A percentile compares a stretch with the other conserved stretches of the same genome.
phyloP scores from a whole-genome alignment of 1,140 invertebrate genomes.

The Ylistrum balloti region DNA sequence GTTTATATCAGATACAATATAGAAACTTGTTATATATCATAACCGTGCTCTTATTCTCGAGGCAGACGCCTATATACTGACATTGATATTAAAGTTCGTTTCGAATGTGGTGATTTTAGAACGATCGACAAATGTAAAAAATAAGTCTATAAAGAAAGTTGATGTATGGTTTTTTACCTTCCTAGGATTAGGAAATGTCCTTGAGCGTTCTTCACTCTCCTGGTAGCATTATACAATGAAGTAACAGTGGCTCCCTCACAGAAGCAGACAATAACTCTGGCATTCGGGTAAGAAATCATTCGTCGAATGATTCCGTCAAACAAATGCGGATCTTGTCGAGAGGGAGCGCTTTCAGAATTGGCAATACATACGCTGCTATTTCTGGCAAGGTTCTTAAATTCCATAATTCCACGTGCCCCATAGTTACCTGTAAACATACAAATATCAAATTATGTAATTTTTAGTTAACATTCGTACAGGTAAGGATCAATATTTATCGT shows the following conservation, averaged over 20 bases:
- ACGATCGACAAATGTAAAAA: too few relatives aligned
- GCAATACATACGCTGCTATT: constrained; percentile 89
- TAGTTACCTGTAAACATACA: constrained; percentile 87
- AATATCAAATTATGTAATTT: too few relatives aligned
- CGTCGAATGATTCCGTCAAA: constrained; percentile 86
- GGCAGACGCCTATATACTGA: too few relatives aligned
- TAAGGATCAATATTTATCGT: too few relatives aligned
- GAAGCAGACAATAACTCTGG: constrained; percentile 91
- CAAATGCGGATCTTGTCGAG: constrained; percentile 82
- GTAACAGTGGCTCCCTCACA: constrained; percentile 90
- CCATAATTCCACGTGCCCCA: constrained; percentile 91
- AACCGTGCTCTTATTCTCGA: too few relatives aligned
- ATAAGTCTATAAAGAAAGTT: too few relatives aligned
- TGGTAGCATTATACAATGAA: constrained; percentile 87
- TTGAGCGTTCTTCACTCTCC: constrained; percentile 85
- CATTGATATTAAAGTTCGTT: too few relatives aligned
- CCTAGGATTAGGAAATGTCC: constrained; percentile 88
- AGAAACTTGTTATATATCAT: too few relatives aligned
- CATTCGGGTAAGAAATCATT: constrained; percentile 85
- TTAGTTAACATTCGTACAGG: too few relatives aligned
- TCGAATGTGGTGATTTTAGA: too few relatives aligned
- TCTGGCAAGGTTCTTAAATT: constrained; percentile 88
- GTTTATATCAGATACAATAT: too few relatives aligned
- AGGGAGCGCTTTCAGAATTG: constrained; percentile 86
- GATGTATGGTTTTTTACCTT: constrained; percentile 83